Conservation (phyloP, 2,888 invertebrate species). For the Chaitophorus viminalis region DNA sequence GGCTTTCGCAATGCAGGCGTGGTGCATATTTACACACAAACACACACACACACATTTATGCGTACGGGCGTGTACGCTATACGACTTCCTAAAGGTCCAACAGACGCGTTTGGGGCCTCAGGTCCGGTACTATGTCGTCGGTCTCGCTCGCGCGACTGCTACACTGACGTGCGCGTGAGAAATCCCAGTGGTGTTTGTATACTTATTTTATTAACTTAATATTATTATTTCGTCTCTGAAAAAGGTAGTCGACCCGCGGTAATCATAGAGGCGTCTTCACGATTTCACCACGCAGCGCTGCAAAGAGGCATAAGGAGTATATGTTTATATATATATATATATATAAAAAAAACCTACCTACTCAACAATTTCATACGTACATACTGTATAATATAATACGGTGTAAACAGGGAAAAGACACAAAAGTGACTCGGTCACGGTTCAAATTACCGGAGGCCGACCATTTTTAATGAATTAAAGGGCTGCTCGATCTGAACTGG, state of each 20-base stretch:
- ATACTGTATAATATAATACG: neutral
- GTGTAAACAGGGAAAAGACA: conserved; percentile 49
- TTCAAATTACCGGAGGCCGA: conserved; percentile 56
- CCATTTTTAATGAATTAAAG: conserved; percentile 54
- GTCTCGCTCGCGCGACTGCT: too few relatives aligned
- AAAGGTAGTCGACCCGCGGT: conserved; percentile 45
- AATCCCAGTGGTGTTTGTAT: conserved; percentile 21
- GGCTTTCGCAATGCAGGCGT: too few relatives aligned
- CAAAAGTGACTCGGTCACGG: conserved; percentile 57
- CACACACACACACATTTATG: too few relatives aligned
- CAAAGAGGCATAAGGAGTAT: neutral
- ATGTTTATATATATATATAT: neutral
- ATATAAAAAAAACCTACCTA: conserved; percentile 13
- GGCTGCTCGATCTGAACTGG: neutral
- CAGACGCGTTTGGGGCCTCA: neutral
- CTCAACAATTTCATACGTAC: conserved; percentile 43
- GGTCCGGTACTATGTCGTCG: neutral
- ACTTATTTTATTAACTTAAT: neutral
- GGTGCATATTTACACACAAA: too few relatives aligned
- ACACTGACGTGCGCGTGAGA: conserved; percentile 8
- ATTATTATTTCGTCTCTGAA: conserved; percentile 22
- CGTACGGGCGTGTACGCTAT: too few relatives aligned
- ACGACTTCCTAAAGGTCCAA: neutral
- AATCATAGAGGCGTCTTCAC: conserved; percentile 61
- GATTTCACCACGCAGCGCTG: conserved; percentile 29